A percentile compares a stretch with the other conserved stretches of the same genome.
phyloP scores from a whole-genome alignment of 2,113 vertebrate genomes.

The Lates calcarifer region DNA sequence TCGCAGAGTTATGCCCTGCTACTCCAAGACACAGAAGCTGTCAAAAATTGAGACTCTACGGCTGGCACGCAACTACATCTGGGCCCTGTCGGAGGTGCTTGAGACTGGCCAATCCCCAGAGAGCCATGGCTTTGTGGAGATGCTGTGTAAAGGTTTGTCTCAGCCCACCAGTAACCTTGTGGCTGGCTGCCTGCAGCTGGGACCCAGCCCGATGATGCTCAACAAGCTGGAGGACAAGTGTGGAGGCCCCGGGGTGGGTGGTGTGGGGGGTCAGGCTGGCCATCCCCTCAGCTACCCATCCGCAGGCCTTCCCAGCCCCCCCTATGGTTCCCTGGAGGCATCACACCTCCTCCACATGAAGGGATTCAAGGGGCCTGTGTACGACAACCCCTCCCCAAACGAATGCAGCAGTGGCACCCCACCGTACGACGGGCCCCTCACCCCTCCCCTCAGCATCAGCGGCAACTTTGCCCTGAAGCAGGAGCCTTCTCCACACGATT shows the following conservation, averaged over 20 bases:
- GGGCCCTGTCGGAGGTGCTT: slow-evolving; percentile 96
- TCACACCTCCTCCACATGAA: slow-evolving; percentile 93
- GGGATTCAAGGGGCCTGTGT: slow-evolving; percentile 89
- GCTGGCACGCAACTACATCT: slow-evolving; percentile 96
- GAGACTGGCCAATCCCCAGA: slow-evolving; percentile 92
- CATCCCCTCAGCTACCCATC: slow-evolving; percentile 91
- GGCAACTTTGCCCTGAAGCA: slow-evolving; percentile 96
- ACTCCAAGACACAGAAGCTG: slow-evolving; percentile 97
- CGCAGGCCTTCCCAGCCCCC: slow-evolving; percentile 94
- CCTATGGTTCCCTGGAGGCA: slow-evolving; percentile 93
- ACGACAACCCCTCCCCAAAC: slow-evolving; percentile 88
- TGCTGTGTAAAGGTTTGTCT: slow-evolving; percentile 98
- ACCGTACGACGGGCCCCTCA: slow-evolving; percentile 94
- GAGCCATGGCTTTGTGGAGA: slow-evolving; percentile 93
- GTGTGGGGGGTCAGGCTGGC: slow-evolving; percentile 73
- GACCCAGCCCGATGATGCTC: slow-evolving; percentile 83
- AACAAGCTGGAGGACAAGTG: slow-evolving; percentile 92
- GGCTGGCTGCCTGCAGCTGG: slow-evolving; percentile 94
- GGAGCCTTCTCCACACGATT: slow-evolving; percentile 89
- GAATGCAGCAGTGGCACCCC: slow-evolving; percentile 88
- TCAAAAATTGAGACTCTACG: slow-evolving; percentile 98
- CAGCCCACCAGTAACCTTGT: slow-evolving; percentile 98
- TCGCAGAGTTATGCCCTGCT: slow-evolving; percentile 96
- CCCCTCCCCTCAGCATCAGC: slow-evolving; percentile 94
- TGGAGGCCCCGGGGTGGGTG: slow-evolving; percentile 69